A percentile compares a stretch with the other conserved stretches of the same genome.
phyloP scores from a whole-genome alignment of 2,888 invertebrate genomes.

The Cataglyphis livida region DNA sequence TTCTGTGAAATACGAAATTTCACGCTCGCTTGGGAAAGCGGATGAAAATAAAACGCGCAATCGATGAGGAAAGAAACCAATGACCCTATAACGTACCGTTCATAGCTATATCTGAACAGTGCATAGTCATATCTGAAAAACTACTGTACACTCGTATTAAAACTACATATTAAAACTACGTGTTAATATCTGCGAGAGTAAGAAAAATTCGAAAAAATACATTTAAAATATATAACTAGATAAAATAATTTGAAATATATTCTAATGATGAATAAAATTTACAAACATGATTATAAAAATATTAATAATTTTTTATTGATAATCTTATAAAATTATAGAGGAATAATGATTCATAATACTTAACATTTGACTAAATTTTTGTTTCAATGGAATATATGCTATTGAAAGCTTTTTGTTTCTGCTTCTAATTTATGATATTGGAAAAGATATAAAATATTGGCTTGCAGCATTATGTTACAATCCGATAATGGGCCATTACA shows the following conservation, averaged over 20 bases:
- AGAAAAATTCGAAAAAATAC: background rate
- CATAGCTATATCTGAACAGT: slow-evolving; percentile 1
- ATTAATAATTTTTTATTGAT: background rate
- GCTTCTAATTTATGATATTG: slow-evolving; percentile 3
- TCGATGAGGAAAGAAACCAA: slow-evolving; percentile 43
- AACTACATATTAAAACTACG: background rate
- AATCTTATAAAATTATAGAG: background rate
- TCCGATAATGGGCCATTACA: background rate
- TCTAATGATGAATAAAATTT: background rate
- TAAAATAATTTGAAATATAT: slow-evolving; percentile 16
- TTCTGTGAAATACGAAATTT: slow-evolving; percentile 41
- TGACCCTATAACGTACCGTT: slow-evolving; percentile 41
- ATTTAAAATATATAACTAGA: background rate
- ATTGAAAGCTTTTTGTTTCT: background rate
- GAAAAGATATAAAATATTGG: background rate
- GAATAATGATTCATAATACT: background rate
- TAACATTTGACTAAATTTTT: background rate
- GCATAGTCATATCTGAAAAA: slow-evolving; percentile 9
- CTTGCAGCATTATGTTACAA: background rate
- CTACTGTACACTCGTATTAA: slow-evolving; percentile 24
- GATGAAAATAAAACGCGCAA: slow-evolving; percentile 50
- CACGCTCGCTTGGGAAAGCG: slow-evolving; percentile 45
- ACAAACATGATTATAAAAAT: background rate
- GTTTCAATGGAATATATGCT: background rate
- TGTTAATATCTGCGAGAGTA: background rate